Conservation (phyloP, 1,140 invertebrate genomes). For the Temnothorax nylanderi region DNA sequence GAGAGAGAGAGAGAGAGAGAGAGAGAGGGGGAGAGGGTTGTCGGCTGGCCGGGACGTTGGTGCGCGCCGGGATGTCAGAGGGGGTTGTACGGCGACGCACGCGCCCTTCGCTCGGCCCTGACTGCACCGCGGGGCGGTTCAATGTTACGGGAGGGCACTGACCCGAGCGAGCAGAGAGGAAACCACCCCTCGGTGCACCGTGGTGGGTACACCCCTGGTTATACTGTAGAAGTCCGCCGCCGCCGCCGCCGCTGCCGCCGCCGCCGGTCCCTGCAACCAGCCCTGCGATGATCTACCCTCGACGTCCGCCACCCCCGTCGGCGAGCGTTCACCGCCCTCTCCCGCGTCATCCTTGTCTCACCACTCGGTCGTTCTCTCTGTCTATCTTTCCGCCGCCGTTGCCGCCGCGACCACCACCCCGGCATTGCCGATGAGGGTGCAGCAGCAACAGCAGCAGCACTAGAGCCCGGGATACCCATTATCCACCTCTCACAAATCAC, state of each 20-base stretch:
- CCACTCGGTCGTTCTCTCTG: slow-evolving; percentile 17
- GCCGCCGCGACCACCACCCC: slow-evolving; percentile 46
- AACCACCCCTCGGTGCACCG: slow-evolving; percentile 78
- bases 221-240: slow-evolving; percentile 67
- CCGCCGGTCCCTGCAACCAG: slow-evolving; percentile 70
- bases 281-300: slow-evolving; percentile 71
- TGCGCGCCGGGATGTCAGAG: slow-evolving; percentile 68
- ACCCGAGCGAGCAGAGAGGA: slow-evolving; percentile 79
- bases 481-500: slow-evolving; percentile 83
- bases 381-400: slow-evolving; percentile 52
- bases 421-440: slow-evolving; percentile 62
- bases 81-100: slow-evolving; percentile 73
- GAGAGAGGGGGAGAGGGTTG: slow-evolving; percentile 44
- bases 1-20: slow-evolving; percentile 5
- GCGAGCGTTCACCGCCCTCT: slow-evolving; percentile 48
- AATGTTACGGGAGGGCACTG: slow-evolving; percentile 86
- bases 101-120: slow-evolving; percentile 82
- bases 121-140: slow-evolving; percentile 85
- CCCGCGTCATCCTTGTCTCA: slow-evolving; percentile 7
- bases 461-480: slow-evolving; percentile 80
- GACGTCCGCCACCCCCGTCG: slow-evolving; percentile 7
- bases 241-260: slow-evolving; percentile 23
- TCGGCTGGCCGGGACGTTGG: slow-evolving; percentile 63
- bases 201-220: slow-evolving; percentile 79
- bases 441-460: slow-evolving; percentile 31